Conservation (phyloP, 2,888 invertebrate species). For the Torymus auratus region DNA sequence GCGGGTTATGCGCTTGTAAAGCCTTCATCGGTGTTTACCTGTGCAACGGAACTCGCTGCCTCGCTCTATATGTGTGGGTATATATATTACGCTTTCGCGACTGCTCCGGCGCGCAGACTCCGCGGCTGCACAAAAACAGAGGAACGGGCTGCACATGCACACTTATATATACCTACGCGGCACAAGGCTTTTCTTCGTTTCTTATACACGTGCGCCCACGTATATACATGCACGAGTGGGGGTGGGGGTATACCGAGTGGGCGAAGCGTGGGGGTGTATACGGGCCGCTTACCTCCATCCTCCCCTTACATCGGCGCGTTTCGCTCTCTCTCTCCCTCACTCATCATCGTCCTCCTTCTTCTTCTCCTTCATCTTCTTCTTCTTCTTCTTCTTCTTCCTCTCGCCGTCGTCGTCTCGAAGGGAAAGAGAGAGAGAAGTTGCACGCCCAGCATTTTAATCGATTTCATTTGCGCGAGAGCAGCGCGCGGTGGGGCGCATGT, state of each 20-base stretch:
- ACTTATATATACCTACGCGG: background rate
- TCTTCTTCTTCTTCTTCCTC: conserved; percentile 76
- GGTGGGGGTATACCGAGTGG: background rate
- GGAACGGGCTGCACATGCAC: background rate
- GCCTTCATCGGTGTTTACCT: conserved; percentile 34
- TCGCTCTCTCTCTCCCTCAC: conserved; percentile 17
- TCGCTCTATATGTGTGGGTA: no score
- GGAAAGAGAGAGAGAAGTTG: conserved; percentile 75
- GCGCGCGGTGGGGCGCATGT: conserved; percentile 75
- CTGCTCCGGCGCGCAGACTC: background rate
- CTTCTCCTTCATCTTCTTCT: conserved; percentile 58
- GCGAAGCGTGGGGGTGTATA: background rate
- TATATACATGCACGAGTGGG: no score
- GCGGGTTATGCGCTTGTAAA: conserved; percentile 36
- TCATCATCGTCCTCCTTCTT: conserved; percentile 34
- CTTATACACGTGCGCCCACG: background rate
- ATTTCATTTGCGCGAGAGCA: conserved; percentile 80
- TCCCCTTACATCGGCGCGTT: conserved; percentile 9
- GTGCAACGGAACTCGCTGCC: conserved; percentile 14
- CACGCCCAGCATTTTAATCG: conserved; percentile 82
- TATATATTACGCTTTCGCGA: background rate
- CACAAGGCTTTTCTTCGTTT: conserved; percentile 28
- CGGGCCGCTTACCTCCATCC: conserved; percentile 32
- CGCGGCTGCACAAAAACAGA: conserved; percentile 1
- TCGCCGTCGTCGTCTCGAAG: conserved; percentile 67